Percentiles rank a stretch among this genome's conserved stretches.
These are phyloP conservation scores for Eulemur coronatus DNA, from an alignment of 2,797 vertebrate genomes.

Conservation along the genomic window DNA sequence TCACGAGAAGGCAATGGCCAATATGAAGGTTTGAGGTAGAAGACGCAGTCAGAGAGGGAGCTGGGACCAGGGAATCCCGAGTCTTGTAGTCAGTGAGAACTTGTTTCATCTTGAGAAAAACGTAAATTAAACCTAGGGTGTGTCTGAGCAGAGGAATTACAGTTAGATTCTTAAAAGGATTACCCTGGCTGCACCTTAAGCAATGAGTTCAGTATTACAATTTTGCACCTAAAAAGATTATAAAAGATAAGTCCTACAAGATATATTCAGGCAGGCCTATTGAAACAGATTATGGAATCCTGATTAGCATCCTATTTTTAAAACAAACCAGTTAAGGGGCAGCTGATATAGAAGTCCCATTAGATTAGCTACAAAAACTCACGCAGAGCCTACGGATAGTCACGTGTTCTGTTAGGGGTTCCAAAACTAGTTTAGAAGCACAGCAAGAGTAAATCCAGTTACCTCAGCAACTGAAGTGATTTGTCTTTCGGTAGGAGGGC, in stretches of 20 bases:
- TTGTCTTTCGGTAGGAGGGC: not conserved
- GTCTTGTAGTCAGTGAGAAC: not conserved
- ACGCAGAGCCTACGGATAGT: not conserved
- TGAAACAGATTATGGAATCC: not conserved
- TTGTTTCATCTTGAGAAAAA: not conserved
- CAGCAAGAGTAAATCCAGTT: not conserved
- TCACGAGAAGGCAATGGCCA: not conserved
- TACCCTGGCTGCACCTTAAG: not conserved
- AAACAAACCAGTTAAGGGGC: not conserved
- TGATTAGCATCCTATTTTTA: not conserved
- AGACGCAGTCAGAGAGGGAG: not conserved
- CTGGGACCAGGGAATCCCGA: not conserved
- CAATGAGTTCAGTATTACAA: not conserved
- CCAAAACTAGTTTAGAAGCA: not conserved
- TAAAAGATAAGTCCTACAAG: not conserved
- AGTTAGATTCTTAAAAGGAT: not conserved
- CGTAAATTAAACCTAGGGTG: not conserved
- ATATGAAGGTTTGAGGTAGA: not conserved
- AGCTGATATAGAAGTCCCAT: not conserved
- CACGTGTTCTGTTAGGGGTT: not conserved
- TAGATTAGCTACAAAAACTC: not conserved
- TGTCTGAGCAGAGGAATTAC: not conserved
- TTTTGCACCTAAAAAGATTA: not conserved
- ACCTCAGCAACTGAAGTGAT: not conserved
- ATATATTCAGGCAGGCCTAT: not conserved